Percentiles rank a stretch among this genome's conserved stretches.
These are phyloP conservation scores for Fistularia commersonii DNA, from an alignment of 2,797 vertebrate genomes.

Conservation along the genomic window DNA sequence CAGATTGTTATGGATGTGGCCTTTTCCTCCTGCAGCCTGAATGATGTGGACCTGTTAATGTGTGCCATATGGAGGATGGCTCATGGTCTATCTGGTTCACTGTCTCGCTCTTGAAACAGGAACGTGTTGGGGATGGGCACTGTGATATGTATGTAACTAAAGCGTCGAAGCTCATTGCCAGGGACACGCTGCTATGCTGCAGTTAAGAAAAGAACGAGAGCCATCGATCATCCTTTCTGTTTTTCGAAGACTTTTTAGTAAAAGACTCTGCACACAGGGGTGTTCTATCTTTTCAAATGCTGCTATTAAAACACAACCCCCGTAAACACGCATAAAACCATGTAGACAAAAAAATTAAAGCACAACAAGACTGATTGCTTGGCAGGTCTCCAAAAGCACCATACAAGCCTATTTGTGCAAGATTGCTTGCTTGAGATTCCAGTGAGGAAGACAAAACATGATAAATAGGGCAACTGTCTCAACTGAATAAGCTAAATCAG, in stretches of 20 bases:
- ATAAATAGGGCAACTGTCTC: slow-evolving; percentile 23
- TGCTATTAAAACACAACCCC: no score
- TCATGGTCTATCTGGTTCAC: slow-evolving; percentile 64
- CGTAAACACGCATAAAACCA: background rate
- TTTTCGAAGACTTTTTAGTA: no score
- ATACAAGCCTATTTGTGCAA: slow-evolving; percentile 5
- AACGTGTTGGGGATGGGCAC: slow-evolving; percentile 44
- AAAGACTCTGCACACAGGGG: no score
- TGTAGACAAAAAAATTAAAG: slow-evolving; percentile 6
- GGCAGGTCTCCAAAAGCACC: slow-evolving; percentile 23
- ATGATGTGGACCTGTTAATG: slow-evolving; percentile 46
- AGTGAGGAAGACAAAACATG: slow-evolving; percentile 9
- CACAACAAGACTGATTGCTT: slow-evolving; percentile 8
- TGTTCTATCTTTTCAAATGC: no score
- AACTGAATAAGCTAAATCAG: slow-evolving; percentile 26
- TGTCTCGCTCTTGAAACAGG: slow-evolving; percentile 51
- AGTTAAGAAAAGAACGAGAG: no score
- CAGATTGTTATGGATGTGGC: slow-evolving; percentile 61
- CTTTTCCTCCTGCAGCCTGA: slow-evolving; percentile 54
- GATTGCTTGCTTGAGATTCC: slow-evolving; percentile 9
- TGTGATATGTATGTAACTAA: slow-evolving; percentile 45
- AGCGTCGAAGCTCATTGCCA: slow-evolving; percentile 5
- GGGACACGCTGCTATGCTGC: background rate
- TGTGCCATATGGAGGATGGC: slow-evolving; percentile 64
- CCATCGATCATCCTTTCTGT: no score